Conservation (phyloP, 2,797 vertebrate genomes). For the Poecilia wingei region DNA sequence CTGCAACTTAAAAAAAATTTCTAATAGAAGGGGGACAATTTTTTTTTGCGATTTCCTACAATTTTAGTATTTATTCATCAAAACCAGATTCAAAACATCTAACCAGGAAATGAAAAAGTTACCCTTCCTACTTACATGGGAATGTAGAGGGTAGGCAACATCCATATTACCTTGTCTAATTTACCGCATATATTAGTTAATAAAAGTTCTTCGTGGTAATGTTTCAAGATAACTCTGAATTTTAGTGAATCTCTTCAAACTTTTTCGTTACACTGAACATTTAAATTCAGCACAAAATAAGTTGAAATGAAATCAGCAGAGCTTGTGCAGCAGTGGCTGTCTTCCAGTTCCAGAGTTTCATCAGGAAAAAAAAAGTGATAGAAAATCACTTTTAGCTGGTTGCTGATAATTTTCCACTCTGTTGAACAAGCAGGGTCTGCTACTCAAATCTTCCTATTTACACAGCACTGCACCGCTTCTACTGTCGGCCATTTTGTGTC, state of each 20-base stretch:
- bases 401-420: background rate
- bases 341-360: background rate
- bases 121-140: background rate
- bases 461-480: background rate
- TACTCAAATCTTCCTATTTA: background rate
- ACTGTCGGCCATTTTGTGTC: background rate
- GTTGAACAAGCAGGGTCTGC: background rate
- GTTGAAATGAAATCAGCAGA: background rate
- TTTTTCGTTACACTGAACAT: background rate
- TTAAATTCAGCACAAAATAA: background rate
- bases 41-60: too few relatives aligned
- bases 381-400: background rate
- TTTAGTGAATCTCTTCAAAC: background rate
- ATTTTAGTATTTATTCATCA: background rate
- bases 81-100: background rate
- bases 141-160: background rate
- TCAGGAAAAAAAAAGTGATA: background rate
- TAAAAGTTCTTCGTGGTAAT: background rate
- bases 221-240: background rate
- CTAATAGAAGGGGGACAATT: too few relatives aligned
- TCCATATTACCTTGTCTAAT: background rate
- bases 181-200: background rate
- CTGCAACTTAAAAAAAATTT: too few relatives aligned
- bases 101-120: background rate
- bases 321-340: background rate